phyloP scores from a whole-genome alignment of 2,113 vertebrate species.

The Alligator sinensis region DNA sequence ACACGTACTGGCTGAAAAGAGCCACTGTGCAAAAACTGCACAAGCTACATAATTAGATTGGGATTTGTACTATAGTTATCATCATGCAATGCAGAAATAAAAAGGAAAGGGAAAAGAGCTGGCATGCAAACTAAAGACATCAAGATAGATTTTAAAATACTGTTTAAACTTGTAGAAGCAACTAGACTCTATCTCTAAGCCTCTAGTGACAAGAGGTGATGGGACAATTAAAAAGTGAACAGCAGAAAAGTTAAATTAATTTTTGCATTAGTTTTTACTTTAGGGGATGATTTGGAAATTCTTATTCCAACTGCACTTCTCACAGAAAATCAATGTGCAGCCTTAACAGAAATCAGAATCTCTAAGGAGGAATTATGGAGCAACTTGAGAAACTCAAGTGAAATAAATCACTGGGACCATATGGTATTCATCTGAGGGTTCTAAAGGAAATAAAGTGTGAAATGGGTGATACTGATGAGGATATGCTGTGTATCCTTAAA shows the following conservation, averaged over 20 bases:
- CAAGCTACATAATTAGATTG: no score
- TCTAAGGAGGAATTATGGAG: conserved; percentile 1
- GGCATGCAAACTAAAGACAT: background rate
- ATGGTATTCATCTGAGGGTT: background rate
- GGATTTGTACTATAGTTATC: no score
- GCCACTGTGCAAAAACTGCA: no score
- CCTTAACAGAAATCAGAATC: conserved; percentile 2
- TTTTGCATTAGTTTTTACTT: background rate
- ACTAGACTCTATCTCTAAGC: background rate
- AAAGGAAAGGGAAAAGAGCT: background rate
- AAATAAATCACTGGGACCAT: background rate
- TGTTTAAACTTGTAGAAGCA: background rate
- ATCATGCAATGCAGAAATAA: background rate
- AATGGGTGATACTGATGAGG: background rate
- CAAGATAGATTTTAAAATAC: background rate
- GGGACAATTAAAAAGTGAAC: background rate
- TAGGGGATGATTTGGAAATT: background rate
- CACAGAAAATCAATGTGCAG: background rate
- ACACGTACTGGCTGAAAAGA: no score
- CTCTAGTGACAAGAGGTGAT: background rate
- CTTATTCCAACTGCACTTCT: background rate
- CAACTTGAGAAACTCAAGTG: background rate
- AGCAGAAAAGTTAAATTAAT: background rate
- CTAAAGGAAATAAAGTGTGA: background rate
- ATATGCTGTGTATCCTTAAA: background rate